Percentiles rank a stretch among this genome's conserved stretches.
phyloP scores from a whole-genome alignment of 2,888 invertebrate genomes.

The Capitulum mitella region DNA sequence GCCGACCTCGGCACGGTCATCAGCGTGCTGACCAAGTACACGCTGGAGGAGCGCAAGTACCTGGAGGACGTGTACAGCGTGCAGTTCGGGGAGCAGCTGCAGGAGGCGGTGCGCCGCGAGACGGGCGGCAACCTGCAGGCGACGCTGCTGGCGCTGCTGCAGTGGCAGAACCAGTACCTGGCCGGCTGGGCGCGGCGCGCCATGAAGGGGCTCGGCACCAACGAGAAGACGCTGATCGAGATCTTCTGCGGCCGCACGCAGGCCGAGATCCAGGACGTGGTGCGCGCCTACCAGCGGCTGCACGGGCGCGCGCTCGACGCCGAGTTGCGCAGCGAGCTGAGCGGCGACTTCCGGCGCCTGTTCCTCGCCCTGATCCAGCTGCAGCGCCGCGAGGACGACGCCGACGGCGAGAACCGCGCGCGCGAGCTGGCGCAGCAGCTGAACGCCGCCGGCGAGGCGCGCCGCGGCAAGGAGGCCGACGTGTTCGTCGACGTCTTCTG shows the following conservation, averaged over 20 bases:
- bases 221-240: neutral
- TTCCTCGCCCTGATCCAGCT: neutral
- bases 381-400: neutral
- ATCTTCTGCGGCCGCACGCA: neutral
- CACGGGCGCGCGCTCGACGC: neutral
- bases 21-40: neutral
- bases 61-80: neutral
- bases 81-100: neutral
- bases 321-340: neutral
- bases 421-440: neutral
- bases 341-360: neutral
- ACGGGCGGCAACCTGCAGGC: neutral
- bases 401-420: neutral
- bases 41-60: conserved; percentile 4
- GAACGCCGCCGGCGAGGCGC: neutral
- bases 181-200: neutral
- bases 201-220: conserved; percentile 1
- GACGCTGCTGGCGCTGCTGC: neutral
- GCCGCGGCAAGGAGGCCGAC: neutral
- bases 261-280: neutral
- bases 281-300: neutral
- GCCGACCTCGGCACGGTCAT: neutral
- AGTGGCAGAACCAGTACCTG: conserved; percentile 15
- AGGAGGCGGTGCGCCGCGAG: neutral
- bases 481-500: conserved; percentile 11